Conservation (phyloP, 2,113 vertebrate genomes). For the Eptesicus fuscus region DNA sequence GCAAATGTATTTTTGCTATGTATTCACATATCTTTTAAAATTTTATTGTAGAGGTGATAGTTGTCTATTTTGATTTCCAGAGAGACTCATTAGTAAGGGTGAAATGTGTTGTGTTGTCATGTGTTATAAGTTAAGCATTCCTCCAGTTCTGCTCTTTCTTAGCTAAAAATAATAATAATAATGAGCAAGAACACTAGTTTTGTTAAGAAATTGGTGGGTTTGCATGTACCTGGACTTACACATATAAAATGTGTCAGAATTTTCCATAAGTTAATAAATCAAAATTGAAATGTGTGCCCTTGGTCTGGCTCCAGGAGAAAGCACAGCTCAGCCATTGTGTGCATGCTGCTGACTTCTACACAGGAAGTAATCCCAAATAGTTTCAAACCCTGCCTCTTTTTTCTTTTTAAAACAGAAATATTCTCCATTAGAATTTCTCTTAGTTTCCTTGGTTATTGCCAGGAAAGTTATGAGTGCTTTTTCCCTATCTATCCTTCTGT, state of each 20-base stretch:
- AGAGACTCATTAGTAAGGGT: neutral
- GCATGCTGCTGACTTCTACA: slow-evolving; percentile 84
- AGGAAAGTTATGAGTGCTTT: neutral
- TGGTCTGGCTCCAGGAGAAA: slow-evolving; percentile 85
- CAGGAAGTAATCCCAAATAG: slow-evolving; percentile 83
- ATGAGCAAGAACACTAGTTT: slow-evolving; percentile 35
- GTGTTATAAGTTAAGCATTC: neutral
- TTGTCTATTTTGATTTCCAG: slow-evolving; percentile 22
- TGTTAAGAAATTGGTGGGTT: neutral
- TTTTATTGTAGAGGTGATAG: neutral
- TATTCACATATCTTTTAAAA: slow-evolving; percentile 5
- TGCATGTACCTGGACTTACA: neutral
- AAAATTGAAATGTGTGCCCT: slow-evolving; percentile 81
- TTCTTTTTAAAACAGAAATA: slow-evolving; percentile 47
- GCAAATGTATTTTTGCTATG: neutral
- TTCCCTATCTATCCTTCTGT: neutral
- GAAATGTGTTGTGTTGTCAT: neutral
- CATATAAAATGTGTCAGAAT: slow-evolving; percentile 50
- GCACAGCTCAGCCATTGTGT: slow-evolving; percentile 73
- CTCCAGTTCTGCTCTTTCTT: neutral
- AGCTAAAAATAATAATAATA: slow-evolving; percentile 54
- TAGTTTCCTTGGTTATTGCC: slow-evolving; percentile 27
- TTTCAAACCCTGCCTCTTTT: slow-evolving; percentile 64
- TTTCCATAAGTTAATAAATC: slow-evolving; percentile 75
- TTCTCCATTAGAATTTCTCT: slow-evolving; percentile 17